These are phyloP conservation scores for Drosophila sordidapex DNA, from an alignment of 2,888 invertebrate genomes.

Conservation along the genomic window DNA sequence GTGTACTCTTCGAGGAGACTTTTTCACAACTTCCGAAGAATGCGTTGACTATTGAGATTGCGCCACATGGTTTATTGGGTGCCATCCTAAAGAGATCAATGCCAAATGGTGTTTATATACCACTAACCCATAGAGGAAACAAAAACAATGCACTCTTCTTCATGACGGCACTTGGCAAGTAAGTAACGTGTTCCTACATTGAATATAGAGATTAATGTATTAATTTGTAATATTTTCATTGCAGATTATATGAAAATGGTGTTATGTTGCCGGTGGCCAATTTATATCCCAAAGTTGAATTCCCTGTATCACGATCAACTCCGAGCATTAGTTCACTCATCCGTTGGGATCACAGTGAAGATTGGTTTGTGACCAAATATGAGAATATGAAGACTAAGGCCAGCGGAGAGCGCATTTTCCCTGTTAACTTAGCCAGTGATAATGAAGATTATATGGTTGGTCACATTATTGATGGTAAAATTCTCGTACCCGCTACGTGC, in stretches of 20 bases:
- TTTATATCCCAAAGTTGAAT: slow-evolving; percentile 90
- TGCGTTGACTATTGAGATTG: slow-evolving; percentile 89
- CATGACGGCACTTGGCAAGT: slow-evolving; percentile 85
- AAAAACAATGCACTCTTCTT: slow-evolving; percentile 85
- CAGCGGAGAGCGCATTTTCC: slow-evolving; percentile 88
- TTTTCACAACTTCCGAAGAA: slow-evolving; percentile 87
- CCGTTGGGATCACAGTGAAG: slow-evolving; percentile 94
- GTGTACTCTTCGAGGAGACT: slow-evolving; percentile 88
- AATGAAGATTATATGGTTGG: slow-evolving; percentile 90
- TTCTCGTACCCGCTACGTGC: slow-evolving; percentile 91
- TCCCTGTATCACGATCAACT: slow-evolving; percentile 94
- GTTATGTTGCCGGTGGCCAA: slow-evolving; percentile 90
- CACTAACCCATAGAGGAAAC: slow-evolving; percentile 87
- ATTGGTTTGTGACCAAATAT: slow-evolving; percentile 91
- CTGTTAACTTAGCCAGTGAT: slow-evolving; percentile 88
- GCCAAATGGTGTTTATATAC: slow-evolving; percentile 86
- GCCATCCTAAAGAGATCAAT: slow-evolving; percentile 88
- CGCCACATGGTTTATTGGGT: slow-evolving; percentile 89
- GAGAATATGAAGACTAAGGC: slow-evolving; percentile 89
- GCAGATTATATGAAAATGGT: slow-evolving; percentile 91
- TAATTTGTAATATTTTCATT: slow-evolving; percentile 37
- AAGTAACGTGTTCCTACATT: slow-evolving; percentile 67
- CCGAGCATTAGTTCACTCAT: slow-evolving; percentile 93
- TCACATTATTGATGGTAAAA: slow-evolving; percentile 93
- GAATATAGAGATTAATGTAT: neutral